phyloP scores from a whole-genome alignment of 2,113 vertebrate species.

The Castor canadensis region DNA sequence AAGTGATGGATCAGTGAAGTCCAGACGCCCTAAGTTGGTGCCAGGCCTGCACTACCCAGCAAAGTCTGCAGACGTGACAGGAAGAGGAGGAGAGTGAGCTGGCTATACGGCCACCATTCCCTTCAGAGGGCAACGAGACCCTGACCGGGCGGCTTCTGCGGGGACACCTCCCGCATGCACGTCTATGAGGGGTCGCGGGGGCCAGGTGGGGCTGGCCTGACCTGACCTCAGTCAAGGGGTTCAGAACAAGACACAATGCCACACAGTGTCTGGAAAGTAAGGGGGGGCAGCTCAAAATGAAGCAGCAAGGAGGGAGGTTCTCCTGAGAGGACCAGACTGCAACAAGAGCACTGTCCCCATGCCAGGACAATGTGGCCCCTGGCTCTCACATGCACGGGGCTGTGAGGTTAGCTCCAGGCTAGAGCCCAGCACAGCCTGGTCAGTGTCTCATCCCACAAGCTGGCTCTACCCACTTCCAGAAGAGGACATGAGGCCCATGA shows the following conservation, averaged over 20 bases:
- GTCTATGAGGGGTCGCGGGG: slow-evolving; percentile 41
- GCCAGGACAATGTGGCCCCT: no score
- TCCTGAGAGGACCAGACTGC: no score
- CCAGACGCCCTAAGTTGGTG: slow-evolving; percentile 50
- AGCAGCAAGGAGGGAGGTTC: neutral
- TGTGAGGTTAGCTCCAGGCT: neutral
- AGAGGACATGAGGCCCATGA: neutral
- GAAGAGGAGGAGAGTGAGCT: slow-evolving; percentile 63
- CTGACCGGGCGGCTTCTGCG: slow-evolving; percentile 49
- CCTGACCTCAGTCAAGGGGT: neutral
- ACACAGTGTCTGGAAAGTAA: neutral
- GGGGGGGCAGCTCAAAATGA: neutral
- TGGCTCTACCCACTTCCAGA: neutral
- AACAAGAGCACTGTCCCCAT: accelerated
- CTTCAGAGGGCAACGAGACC: neutral
- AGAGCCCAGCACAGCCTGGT: no score
- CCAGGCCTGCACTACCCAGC: slow-evolving; percentile 59
- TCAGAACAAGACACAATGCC: neutral
- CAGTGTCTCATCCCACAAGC: neutral
- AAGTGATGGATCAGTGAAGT: slow-evolving; percentile 55
- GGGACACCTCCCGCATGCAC: slow-evolving; percentile 56
- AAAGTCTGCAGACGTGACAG: slow-evolving; percentile 46
- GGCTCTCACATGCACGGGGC: no score
- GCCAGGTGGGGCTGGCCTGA: slow-evolving; percentile 19
- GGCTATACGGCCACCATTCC: neutral